Evolutionary conservation across 2,888 invertebrate genomes (phyloP).

Genomic region (Drosophila putrida): DNA sequence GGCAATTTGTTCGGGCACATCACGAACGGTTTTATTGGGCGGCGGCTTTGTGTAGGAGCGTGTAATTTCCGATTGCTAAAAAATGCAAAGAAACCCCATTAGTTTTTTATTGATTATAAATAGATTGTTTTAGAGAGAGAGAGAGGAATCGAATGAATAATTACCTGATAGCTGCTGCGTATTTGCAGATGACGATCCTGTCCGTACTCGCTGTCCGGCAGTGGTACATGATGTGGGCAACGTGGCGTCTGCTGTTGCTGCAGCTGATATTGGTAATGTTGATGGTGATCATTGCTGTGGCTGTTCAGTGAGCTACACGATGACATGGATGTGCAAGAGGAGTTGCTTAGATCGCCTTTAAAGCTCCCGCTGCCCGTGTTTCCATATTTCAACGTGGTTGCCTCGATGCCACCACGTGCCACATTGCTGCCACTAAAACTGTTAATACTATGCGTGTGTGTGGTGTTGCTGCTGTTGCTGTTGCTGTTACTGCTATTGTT

Average conservation of each 20-base stretch:
- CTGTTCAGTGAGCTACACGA: slow-evolving; percentile 75
- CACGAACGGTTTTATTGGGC: slow-evolving; percentile 89
- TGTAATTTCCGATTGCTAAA: slow-evolving; percentile 89
- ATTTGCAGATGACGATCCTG: slow-evolving; percentile 88
- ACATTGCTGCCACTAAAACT: slow-evolving; percentile 66
- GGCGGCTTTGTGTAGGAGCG: slow-evolving; percentile 89
- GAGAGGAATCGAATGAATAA: too few relatives aligned
- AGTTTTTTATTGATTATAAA: not conserved
- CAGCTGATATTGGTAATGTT: slow-evolving; percentile 83
- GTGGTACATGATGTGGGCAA: slow-evolving; percentile 88
- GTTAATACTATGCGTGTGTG: slow-evolving; percentile 72
- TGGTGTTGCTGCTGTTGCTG: slow-evolving; percentile 55
- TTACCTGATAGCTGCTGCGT: slow-evolving; percentile 89
- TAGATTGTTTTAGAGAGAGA: not conserved
- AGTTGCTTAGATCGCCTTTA: slow-evolving; percentile 47
- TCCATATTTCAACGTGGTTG: slow-evolving; percentile 77
- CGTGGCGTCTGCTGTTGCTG: slow-evolving; percentile 83
- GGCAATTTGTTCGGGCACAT: slow-evolving; percentile 87
- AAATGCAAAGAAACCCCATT: not conserved
- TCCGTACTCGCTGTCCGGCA: slow-evolving; percentile 89
- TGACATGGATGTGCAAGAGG: slow-evolving; percentile 52
- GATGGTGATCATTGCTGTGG: slow-evolving; percentile 83
- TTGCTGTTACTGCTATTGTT: slow-evolving; percentile 43
- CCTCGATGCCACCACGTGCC: slow-evolving; percentile 77
- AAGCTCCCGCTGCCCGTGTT: slow-evolving; percentile 71